Conservation (phyloP, 2,113 vertebrate species). For the Megalops atlanticus region DNA sequence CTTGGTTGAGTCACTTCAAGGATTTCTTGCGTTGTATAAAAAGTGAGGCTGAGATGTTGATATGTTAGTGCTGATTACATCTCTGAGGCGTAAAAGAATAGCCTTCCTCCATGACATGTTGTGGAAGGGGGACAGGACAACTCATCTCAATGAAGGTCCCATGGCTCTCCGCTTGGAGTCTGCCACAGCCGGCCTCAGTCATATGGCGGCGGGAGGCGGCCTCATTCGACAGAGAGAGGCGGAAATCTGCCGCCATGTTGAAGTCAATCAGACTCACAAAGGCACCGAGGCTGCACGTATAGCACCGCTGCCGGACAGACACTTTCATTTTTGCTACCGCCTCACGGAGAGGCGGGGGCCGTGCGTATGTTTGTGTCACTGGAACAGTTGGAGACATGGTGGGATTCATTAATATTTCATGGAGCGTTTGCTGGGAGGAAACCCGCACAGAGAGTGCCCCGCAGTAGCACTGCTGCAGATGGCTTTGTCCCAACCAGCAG, state of each 20-base stretch:
- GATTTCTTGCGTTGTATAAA: background rate
- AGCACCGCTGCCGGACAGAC: background rate
- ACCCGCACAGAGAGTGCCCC: background rate
- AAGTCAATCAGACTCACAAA: background rate
- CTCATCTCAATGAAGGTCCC: background rate
- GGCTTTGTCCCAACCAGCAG: background rate
- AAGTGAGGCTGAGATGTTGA: background rate
- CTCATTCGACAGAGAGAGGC: background rate
- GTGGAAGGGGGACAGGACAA: background rate
- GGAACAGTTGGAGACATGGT: background rate
- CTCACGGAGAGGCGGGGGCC: background rate
- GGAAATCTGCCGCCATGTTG: background rate
- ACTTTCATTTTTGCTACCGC: background rate
- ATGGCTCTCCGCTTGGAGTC: background rate
- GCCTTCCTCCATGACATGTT: background rate
- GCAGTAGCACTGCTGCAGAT: background rate
- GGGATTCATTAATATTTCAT: conserved; percentile 13
- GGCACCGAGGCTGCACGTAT: background rate
- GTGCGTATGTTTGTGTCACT: background rate
- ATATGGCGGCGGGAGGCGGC: background rate
- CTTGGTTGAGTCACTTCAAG: too few species aligned
- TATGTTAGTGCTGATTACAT: background rate
- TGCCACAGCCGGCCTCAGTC: background rate
- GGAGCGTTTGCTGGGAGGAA: background rate
- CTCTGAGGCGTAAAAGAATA: background rate